phyloP scores from a whole-genome alignment of 2,888 invertebrate species.

The Cheilosia urbana region DNA sequence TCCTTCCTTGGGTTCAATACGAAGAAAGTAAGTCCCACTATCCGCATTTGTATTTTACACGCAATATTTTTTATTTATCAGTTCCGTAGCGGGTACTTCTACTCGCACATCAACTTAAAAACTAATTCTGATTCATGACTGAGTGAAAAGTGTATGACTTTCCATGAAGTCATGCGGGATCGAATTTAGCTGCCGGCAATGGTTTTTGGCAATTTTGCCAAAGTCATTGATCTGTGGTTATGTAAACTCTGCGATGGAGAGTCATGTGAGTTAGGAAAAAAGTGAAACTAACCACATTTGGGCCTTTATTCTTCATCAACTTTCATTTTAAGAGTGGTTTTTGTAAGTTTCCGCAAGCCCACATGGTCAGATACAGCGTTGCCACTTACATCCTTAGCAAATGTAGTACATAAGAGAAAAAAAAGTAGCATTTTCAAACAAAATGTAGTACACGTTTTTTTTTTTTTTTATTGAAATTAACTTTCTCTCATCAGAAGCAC shows the following conservation, averaged over 20 bases:
- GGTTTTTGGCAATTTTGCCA: conserved; percentile 3
- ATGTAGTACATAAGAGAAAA: no score
- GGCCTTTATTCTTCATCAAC: neutral
- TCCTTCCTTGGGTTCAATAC: conserved; percentile 90
- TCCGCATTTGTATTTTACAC: neutral
- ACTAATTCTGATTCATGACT: conserved; percentile 10
- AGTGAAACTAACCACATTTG: conserved; percentile 4
- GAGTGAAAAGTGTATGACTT: neutral
- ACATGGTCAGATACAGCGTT: neutral
- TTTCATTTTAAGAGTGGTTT: neutral
- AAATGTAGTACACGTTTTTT: no score
- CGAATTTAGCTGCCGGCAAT: conserved; percentile 18
- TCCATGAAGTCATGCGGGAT: neutral
- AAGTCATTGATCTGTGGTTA: conserved; percentile 1
- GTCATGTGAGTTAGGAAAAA: conserved; percentile 7
- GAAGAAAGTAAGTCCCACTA: conserved; percentile 83
- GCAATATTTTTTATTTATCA: neutral
- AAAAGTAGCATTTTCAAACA: no score
- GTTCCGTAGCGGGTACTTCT: conserved; percentile 3
- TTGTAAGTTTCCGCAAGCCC: neutral
- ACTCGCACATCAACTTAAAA: no score
- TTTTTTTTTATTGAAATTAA: no score
- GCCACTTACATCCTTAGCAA: no score
- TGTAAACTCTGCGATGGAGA: neutral
- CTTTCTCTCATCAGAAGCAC: no score